Percentiles rank a stretch among this genome's conserved stretches.
phyloP scores from a whole-genome alignment of 2,113 vertebrate genomes.

The Crypturellus undulatus region DNA sequence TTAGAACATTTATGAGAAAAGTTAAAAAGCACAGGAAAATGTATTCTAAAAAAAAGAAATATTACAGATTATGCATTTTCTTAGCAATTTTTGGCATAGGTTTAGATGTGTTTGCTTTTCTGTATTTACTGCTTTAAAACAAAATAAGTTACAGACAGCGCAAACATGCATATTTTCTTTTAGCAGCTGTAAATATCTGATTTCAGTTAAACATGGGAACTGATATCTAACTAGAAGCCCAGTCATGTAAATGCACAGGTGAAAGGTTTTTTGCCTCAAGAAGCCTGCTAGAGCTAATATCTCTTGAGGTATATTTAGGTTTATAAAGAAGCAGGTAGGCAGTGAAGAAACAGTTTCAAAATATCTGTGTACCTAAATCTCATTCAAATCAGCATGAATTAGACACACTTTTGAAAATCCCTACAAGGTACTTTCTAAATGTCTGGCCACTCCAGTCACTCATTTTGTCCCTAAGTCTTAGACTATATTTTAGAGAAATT shows the following conservation, averaged over 20 bases:
- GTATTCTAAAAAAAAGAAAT: not conserved
- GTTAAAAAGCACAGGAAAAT: constrained; percentile 8
- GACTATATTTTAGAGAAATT: not conserved
- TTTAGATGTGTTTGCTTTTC: not conserved
- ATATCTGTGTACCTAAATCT: not conserved
- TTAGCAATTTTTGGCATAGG: not conserved
- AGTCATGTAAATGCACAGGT: not conserved
- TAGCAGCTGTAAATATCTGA: not conserved
- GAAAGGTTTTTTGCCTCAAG: not conserved
- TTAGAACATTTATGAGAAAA: not conserved
- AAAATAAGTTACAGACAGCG: not conserved
- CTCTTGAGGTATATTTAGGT: not conserved
- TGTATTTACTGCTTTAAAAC: not conserved
- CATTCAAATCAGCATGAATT: not conserved
- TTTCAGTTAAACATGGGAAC: not conserved
- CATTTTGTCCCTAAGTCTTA: not conserved
- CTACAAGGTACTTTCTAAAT: not conserved
- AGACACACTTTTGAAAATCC: not conserved
- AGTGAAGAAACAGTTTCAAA: not conserved
- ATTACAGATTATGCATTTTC: not conserved
- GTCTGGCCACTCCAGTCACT: not conserved
- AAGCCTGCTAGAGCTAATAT: not conserved
- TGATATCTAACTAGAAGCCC: not conserved
- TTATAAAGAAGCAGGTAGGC: not conserved
- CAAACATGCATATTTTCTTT: not conserved